Base-by-base conservation (phyloP, 2,797 vertebrate species). In the Chelidonichthys spinosus region DNA sequence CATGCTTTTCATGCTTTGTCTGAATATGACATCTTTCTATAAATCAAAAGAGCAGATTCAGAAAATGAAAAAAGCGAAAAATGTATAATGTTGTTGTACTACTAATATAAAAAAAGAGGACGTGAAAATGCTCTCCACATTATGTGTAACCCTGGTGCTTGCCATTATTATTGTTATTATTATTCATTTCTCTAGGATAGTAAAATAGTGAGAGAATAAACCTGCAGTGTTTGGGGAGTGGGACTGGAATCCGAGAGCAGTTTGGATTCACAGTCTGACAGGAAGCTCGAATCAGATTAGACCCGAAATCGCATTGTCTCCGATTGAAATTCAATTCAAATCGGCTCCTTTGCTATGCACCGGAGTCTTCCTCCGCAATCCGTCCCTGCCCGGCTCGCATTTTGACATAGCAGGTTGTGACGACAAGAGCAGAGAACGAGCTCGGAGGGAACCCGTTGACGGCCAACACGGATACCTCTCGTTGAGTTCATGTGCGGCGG, bases 401-500 rank as follows among this genome's bases (percentile, higher is more conserved):
- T 72, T 72, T 72, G 65, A 74, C 79, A 64, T 60, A 6, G n/a
- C 62, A 43, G 49, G 61, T 50, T 68, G 70, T 14, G 68, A 63
- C 58, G n/a, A 9, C 46, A 32, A 14, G 76, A 65, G 69, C 65
- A 46, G n/a, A 63, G 53, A 72, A 82, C 63, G 73, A 61, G 69
- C 61, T 25, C 49, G 63, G 74, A 60, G 63, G 25, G 63, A 66
- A 63, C 8, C 40, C 11, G 54, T 54, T 50, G 81, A 84, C 83
- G 78, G 69, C 67, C 72, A 62, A 56, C 69, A 56, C 4, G 53
- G 63, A 70, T 62, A 47, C 43, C 17, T 14, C 43, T 32, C 35
- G 70, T 62, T 70, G 78, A 77, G 73, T 65, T 69, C 76, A 55
- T 25, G 61, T 82, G 80, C 74, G 66, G 81, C 69, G 66, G 72